A percentile compares a stretch with the other conserved stretches of the same genome.
phyloP scores from a whole-genome alignment of 37 sponge, comb jelly and placozoan species.

The Chondrosia reniformis region DNA sequence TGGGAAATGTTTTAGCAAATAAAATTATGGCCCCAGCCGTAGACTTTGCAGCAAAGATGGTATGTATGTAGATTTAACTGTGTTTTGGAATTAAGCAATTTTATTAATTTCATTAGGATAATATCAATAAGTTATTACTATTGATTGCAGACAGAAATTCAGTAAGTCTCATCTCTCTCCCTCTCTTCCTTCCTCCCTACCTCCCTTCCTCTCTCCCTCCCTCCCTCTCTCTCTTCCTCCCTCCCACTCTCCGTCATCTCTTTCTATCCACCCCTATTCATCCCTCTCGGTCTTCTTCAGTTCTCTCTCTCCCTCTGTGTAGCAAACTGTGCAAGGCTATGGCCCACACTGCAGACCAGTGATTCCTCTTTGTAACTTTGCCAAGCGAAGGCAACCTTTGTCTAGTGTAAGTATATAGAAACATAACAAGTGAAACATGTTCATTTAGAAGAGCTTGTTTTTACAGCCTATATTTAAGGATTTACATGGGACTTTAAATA shows the following conservation, averaged over 20 bases:
- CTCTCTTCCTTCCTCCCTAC: conserved; percentile 25
- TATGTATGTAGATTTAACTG: conserved; percentile 17
- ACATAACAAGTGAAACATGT: no score
- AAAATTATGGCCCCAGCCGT: conserved; percentile 59
- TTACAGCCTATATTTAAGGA: no score
- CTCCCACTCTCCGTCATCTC: conserved; percentile 24
- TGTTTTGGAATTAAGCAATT: no score
- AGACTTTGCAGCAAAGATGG: conserved; percentile 55
- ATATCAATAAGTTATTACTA: conserved; percentile 46
- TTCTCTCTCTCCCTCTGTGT: no score
- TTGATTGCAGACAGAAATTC: conserved; percentile 46
- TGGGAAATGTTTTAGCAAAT: conserved; percentile 48
- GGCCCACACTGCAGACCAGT: no score
- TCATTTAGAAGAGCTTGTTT: no score
- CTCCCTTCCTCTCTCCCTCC: conserved; percentile 21
- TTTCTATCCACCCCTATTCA: not conserved
- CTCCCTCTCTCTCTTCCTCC: conserved; percentile 46
- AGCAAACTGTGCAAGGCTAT: no score
- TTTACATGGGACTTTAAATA: no score
- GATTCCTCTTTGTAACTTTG: no score
- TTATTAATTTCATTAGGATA: conserved; percentile 55
- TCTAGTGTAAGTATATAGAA: no score
- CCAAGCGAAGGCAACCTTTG: no score
- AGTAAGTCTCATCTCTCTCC: conserved; percentile 35
- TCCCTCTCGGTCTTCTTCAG: not conserved